Evolutionary conservation across 2,113 vertebrate species (phyloP).

Genomic region (Euleptes europaea): DNA sequence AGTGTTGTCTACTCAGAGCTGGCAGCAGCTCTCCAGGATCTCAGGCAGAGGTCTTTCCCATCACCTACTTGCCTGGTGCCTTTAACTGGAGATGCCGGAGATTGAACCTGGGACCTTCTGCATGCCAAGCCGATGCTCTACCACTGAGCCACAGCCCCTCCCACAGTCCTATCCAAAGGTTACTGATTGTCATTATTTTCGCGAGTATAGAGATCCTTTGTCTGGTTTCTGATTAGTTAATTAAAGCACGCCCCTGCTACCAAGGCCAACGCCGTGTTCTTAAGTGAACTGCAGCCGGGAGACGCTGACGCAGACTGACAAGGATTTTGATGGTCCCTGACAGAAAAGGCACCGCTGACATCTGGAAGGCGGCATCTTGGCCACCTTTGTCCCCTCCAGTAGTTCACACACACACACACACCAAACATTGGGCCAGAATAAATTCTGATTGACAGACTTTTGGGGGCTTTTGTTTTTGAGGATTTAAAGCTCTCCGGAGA

Average conservation of each 20-base stretch:
- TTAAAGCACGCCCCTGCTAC: background rate
- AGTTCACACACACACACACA: background rate
- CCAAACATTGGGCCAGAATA: background rate
- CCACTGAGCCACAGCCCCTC: too few relatives aligned
- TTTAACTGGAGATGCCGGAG: too few relatives aligned
- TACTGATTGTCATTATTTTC: too few relatives aligned
- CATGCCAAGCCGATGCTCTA: too few relatives aligned
- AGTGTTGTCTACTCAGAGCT: too few relatives aligned
- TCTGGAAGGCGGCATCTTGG: background rate
- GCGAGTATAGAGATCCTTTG: too few relatives aligned
- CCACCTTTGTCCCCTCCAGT: background rate
- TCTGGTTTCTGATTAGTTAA: too few relatives aligned
- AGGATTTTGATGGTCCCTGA: background rate
- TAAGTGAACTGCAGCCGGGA: background rate
- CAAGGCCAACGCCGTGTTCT: background rate
- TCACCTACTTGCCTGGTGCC: too few relatives aligned
- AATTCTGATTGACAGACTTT: background rate
- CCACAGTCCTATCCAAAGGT: too few relatives aligned
- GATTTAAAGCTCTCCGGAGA: background rate
- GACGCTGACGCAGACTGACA: background rate
- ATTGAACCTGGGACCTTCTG: too few relatives aligned
- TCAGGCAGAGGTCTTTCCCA: too few relatives aligned
- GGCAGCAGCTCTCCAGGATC: too few relatives aligned
- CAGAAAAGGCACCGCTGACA: background rate
- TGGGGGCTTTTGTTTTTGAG: background rate